Base-by-base conservation (phyloP, 2,888 invertebrate genomes). In the Orthosia gracilis region DNA sequence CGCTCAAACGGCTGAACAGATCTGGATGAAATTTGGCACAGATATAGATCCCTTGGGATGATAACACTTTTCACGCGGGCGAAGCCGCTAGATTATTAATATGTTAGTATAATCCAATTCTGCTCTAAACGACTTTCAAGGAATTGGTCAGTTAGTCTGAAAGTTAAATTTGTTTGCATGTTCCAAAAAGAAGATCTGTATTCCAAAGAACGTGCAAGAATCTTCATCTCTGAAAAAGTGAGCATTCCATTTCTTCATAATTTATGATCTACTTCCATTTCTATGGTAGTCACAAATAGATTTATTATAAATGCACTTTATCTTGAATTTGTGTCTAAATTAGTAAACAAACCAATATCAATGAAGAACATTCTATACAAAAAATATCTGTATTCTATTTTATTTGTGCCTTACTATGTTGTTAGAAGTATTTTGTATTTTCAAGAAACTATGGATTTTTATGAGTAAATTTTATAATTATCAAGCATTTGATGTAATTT, bases 311-410 rank as follows among this genome's bases (percentile, higher is more conserved):
- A 69, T 17, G 23, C 2, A 31, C 9, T 18, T 11, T 52, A 50
- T 40, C 21, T 13, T n/a, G n/a, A 52, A 26, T 50, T 2, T 12
- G 7, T 26, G 4, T n/a, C 40, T 50, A 17, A n/a, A 70, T 9
- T 9, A 40, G 9, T 40, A 40, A 40, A 40, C 40, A 47, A 15
- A 21, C 15, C 5, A 23, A n/a, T 45, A 26, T 3, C n/a, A 26
- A 54, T 3, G 4, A 4, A 54, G 4, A 49, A 9, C 1, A 18
- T n/a, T 49, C n/a, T 21, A 3, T 57, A 40, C n/a, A 49, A 49
- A 50, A 50, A 13, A 72, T n/a, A 63, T 21, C 72, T 49, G 31
- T 62, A 62, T 62, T 31, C 54, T 31, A 23, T 62, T 69, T 73
- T 12, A 15, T 31, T 4, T 31, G 73, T 71, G 50, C 58, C 54